A percentile compares a stretch with the other conserved stretches of the same genome.
These are phyloP conservation scores for Andinoacara biseriatus DNA, from an alignment of 2,113 vertebrate genomes.

Conservation along the genomic window DNA sequence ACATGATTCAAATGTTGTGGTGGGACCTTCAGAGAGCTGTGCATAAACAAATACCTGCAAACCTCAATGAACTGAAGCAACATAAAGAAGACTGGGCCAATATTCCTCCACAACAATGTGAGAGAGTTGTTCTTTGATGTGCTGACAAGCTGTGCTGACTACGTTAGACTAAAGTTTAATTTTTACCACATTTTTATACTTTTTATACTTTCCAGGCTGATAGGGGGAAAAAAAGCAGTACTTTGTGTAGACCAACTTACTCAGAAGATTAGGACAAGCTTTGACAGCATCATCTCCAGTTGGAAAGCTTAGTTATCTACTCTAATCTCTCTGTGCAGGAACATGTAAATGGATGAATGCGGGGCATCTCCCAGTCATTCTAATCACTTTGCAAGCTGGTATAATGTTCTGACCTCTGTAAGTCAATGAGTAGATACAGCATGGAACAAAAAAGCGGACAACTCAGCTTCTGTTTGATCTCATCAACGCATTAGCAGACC, in stretches of 20 bases:
- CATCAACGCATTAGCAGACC: not conserved
- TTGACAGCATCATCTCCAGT: not conserved
- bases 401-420: slow-evolving; percentile 5
- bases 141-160: not conserved
- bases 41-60: not conserved
- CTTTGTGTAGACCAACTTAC: not conserved
- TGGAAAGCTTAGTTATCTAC: not conserved
- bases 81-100: not conserved
- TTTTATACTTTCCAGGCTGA: no score
- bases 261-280: not conserved
- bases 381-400: not conserved
- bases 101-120: not conserved
- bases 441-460: not conserved
- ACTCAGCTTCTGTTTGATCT: slow-evolving; percentile 5
- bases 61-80: not conserved
- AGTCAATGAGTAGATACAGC: slow-evolving; percentile 16
- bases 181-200: not conserved
- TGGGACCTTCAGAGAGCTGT: not conserved
- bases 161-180: not conserved
- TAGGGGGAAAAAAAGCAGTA: not conserved
- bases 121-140: not conserved
- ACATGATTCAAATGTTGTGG: not conserved
- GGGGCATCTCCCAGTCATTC: not conserved
- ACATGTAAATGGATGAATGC: not conserved
- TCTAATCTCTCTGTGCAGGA: not conserved